These are phyloP conservation scores for Conops quadrifasciatus DNA, from an alignment of 2,888 invertebrate genomes.

Conservation along the genomic window DNA sequence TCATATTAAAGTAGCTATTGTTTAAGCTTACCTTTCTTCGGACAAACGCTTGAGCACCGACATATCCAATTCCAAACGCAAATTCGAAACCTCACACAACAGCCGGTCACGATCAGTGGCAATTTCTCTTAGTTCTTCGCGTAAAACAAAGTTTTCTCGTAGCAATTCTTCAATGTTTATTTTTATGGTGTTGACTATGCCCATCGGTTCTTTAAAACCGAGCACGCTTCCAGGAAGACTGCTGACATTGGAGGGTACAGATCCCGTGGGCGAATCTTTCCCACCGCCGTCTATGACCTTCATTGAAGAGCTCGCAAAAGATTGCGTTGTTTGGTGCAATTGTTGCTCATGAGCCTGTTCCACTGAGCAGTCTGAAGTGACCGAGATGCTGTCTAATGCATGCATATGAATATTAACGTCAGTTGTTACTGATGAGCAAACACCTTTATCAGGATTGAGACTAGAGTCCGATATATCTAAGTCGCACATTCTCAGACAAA, in stretches of 20 bases:
- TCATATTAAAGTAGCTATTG: no score
- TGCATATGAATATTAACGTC: neutral
- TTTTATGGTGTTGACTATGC: constrained; percentile 43
- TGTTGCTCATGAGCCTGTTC: constrained; percentile 46
- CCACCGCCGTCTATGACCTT: constrained; percentile 43
- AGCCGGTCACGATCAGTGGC: constrained; percentile 61
- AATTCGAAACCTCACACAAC: constrained; percentile 62
- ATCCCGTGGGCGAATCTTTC: constrained; percentile 12
- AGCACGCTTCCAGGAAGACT: constrained; percentile 32
- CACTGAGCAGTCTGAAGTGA: constrained; percentile 38
- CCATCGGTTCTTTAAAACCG: constrained; percentile 41
- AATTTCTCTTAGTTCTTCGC: constrained; percentile 60
- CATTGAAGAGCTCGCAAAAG: constrained; percentile 61
- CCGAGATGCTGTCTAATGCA: constrained; percentile 39
- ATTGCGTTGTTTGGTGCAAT: constrained; percentile 61
- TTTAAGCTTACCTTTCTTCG: constrained; percentile 64
- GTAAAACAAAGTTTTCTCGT: constrained; percentile 59
- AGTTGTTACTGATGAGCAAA: neutral
- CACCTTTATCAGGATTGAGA: constrained; percentile 17
- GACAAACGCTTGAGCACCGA: constrained; percentile 63
- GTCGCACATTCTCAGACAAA: constrained; percentile 15
- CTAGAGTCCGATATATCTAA: constrained; percentile 9
- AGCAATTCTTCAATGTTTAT: constrained; percentile 59
- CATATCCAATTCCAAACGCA: constrained; percentile 65
- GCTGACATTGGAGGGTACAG: neutral